Evolutionary conservation across 2,113 vertebrate genomes (phyloP).

Genomic region (Dicerorhinus sumatrensis): DNA sequence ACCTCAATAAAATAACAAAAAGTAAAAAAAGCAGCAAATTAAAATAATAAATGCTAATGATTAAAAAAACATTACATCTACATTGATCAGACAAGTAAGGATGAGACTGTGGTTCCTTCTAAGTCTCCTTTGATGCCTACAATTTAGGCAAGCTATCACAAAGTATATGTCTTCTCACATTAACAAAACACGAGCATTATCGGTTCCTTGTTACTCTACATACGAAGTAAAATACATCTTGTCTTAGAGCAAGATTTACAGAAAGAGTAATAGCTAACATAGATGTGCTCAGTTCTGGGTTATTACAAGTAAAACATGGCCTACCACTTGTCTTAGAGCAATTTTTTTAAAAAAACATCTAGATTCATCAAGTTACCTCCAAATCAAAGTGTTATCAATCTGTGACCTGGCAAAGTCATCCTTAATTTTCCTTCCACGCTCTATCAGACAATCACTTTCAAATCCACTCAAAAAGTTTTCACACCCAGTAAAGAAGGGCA

Average conservation of each 20-base stretch:
- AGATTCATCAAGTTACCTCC: neutral
- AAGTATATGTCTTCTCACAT: neutral
- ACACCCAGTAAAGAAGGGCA: neutral
- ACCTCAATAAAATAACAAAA: no score
- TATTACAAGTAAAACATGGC: neutral
- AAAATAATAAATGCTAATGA: neutral
- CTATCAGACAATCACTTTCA: constrained; percentile 25
- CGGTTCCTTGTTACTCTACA: neutral
- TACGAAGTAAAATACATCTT: neutral
- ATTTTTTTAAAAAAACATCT: neutral
- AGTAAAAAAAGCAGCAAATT: no score
- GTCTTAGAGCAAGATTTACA: neutral
- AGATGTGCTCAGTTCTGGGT: neutral
- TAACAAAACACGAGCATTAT: neutral
- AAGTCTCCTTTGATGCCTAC: neutral
- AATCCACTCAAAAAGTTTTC: neutral
- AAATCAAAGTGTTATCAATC: neutral
- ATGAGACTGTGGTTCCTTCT: neutral
- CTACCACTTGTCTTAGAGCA: neutral
- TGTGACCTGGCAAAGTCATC: constrained; percentile 2
- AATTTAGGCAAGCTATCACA: neutral
- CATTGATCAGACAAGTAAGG: neutral
- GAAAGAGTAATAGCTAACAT: neutral
- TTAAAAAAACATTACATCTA: neutral
- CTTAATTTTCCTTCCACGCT: neutral